Percentiles rank a stretch among this genome's conserved stretches.
These are phyloP conservation scores for Catocala fraxini DNA, from an alignment of 2,888 invertebrate genomes.

Conservation along the genomic window DNA sequence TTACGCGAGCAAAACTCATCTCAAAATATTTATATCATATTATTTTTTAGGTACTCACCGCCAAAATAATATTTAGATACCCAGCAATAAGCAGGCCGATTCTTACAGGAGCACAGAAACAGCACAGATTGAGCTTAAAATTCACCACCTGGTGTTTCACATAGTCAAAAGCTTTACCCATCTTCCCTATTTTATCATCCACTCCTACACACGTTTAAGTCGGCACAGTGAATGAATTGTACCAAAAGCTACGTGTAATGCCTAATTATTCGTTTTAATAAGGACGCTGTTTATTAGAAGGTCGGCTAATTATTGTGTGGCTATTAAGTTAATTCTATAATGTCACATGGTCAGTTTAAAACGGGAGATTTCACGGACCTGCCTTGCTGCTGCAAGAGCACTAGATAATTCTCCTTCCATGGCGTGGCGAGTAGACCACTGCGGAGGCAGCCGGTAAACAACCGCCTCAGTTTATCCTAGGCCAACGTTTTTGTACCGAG, in stretches of 20 bases:
- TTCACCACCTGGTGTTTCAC: conserved; percentile 59
- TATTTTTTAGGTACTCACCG: conserved; percentile 59
- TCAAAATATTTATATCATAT: no score
- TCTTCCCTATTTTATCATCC: conserved; percentile 31
- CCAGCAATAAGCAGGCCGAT: conserved; percentile 66
- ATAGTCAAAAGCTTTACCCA: conserved; percentile 63
- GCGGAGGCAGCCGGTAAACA: no score
- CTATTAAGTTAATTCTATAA: conserved; percentile 54
- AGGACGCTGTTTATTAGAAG: conserved; percentile 72
- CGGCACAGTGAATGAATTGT: conserved; percentile 39
- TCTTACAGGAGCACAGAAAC: conserved; percentile 67
- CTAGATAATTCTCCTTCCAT: no score
- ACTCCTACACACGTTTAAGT: conserved; percentile 18
- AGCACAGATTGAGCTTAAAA: conserved; percentile 69
- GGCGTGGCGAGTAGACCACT: no score
- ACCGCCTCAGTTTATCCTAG: no score
- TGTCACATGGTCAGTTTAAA: conserved; percentile 40
- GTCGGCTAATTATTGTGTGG: conserved; percentile 59
- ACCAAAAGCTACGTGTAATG: conserved; percentile 41
- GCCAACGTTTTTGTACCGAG: no score
- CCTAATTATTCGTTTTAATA: conserved; percentile 61
- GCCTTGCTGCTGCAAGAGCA: no score
- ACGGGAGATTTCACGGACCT: background rate
- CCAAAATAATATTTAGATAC: conserved; percentile 64
- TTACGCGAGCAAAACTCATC: no score